A percentile compares a stretch with the other conserved stretches of the same genome.
Evolutionary conservation across 2,888 invertebrate genomes (phyloP).

Genomic region (Omphaloscelis lunosa): DNA sequence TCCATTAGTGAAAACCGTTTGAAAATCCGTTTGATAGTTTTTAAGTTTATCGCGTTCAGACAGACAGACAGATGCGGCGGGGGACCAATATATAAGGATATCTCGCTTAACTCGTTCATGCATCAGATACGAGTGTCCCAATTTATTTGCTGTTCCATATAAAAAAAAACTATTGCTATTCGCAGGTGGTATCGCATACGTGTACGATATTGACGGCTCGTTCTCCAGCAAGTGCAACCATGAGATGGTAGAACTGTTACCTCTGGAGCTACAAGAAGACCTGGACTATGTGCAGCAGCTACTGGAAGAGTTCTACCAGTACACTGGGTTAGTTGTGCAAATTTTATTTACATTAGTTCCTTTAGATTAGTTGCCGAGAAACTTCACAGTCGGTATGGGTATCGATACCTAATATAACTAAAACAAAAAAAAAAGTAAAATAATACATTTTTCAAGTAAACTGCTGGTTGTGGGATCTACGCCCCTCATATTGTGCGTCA

Average conservation of each 20-base stretch:
- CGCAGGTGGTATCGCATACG: constrained; percentile 96
- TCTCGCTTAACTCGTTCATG: too few species aligned
- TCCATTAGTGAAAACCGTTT: too few species aligned
- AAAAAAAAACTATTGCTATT: not conserved
- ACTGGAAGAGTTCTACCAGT: constrained; percentile 95
- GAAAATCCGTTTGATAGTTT: too few species aligned
- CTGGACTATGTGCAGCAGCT: constrained; percentile 93
- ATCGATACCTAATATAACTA: too few species aligned
- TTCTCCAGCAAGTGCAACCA: constrained; percentile 97
- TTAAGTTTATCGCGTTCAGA: too few species aligned
- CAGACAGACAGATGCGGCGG: too few species aligned
- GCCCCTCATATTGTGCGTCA: too few species aligned
- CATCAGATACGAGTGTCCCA: not conserved
- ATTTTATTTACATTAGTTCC: not conserved
- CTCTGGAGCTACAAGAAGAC: constrained; percentile 95
- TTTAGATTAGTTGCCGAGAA: not conserved
- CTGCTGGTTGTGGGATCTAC: too few species aligned
- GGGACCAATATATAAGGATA: too few species aligned
- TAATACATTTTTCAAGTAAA: too few species aligned
- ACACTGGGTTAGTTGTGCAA: constrained; percentile 92
- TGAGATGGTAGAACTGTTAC: constrained; percentile 98
- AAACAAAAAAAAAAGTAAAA: too few species aligned
- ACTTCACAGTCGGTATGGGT: not conserved
- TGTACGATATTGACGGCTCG: constrained; percentile 96
- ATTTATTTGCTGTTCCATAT: too few species aligned